Conservation (phyloP, 2,113 vertebrate genomes). For the Falco punctatus region DNA sequence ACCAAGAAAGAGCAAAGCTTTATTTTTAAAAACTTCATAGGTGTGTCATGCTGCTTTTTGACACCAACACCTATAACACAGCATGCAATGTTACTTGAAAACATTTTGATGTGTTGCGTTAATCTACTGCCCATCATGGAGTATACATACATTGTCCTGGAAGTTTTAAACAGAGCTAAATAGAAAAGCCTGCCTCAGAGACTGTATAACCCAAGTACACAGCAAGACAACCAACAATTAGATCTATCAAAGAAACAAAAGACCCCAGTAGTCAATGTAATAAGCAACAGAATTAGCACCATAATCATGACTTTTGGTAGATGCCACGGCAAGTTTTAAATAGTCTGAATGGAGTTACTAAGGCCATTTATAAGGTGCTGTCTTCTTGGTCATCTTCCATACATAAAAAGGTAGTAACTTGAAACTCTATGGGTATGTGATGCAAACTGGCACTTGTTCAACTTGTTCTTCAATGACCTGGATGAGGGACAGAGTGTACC, state of each 20-base stretch:
- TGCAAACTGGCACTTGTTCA: background rate
- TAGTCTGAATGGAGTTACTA: background rate
- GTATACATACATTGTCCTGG: background rate
- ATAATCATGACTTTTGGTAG: background rate
- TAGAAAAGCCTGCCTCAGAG: background rate
- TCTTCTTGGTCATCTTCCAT: background rate
- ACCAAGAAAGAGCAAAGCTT: background rate
- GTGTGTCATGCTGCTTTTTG: background rate
- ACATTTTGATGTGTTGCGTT: background rate
- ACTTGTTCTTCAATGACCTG: no score
- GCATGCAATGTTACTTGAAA: background rate
- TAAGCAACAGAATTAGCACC: background rate
- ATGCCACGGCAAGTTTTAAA: background rate
- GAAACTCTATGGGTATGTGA: background rate
- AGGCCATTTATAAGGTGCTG: background rate
- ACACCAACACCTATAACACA: background rate
- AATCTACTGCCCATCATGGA: background rate
- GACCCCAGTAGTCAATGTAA: background rate
- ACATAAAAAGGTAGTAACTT: background rate
- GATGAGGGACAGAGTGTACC: no score
- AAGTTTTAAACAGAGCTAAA: background rate
- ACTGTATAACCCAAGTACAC: background rate
- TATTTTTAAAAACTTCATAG: background rate
- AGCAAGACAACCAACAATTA: background rate
- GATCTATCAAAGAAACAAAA: background rate